Conservation (phyloP, 2,888 invertebrate genomes). For the Cordilura impudica region DNA sequence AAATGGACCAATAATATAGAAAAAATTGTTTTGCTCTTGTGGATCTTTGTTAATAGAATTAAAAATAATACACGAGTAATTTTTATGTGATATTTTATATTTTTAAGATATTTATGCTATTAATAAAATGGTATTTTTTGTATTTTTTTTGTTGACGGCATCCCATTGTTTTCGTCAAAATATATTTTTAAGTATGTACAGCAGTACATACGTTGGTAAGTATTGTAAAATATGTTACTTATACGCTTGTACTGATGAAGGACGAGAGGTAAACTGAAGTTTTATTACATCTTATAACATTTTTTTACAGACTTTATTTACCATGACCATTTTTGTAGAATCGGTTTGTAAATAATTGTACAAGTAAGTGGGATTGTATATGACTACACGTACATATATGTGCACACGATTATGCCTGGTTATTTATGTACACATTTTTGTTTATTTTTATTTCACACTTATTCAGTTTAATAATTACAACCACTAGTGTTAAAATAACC, state of each 20-base stretch:
- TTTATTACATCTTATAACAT: conserved; percentile 14
- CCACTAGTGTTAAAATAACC: conserved; percentile 11
- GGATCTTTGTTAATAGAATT: too few species aligned
- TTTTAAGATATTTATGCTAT: too few species aligned
- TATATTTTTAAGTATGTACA: too few species aligned
- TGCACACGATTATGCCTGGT: not conserved
- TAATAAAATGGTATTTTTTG: too few species aligned
- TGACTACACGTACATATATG: not conserved
- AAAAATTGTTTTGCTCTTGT: too few species aligned
- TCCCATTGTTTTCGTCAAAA: too few species aligned
- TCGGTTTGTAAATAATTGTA: conserved; percentile 6
- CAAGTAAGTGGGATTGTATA: not conserved
- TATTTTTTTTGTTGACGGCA: too few species aligned
- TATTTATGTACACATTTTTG: not conserved
- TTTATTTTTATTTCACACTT: conserved; percentile 4
- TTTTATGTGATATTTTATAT: too few species aligned
- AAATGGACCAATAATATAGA: too few species aligned
- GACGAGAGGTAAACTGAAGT: not conserved
- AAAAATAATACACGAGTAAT: too few species aligned
- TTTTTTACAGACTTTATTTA: not conserved
- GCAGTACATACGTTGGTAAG: too few species aligned
- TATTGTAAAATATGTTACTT: not conserved
- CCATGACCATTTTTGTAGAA: not conserved
- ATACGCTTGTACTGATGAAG: too few species aligned
- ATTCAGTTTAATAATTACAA: conserved; percentile 18